Evolutionary conservation across 2,113 vertebrate species (phyloP), one percentile per base, ranked within the genome.

Genomic region (Ramphastos sulfuratus): DNA sequence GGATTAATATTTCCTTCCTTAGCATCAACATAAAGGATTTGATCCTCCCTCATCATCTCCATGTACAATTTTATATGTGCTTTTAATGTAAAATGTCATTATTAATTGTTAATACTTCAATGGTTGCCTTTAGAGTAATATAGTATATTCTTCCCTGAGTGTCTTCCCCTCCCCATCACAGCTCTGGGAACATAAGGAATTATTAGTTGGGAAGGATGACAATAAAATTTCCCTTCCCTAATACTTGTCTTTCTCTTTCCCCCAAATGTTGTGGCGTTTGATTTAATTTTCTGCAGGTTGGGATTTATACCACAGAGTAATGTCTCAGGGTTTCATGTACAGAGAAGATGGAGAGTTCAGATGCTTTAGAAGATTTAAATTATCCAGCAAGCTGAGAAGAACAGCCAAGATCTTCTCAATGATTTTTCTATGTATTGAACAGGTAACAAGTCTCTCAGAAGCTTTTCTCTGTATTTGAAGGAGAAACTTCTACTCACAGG

Each of bases 41-140:
- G 37, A 81, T 67, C 6, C 9, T 46, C 8, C 27, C 42, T 14
- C 35, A 15, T 15, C 28, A 56, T 48, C 8, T 35, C 5, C 8
- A 12, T 6, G 5, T 9, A 23, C 0, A 1, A 13, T 14, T 89
- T 74, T 9, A 35, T 5, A 10, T 4, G 13, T 35, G 4, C 1
- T 63, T 84, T 72, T 60, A 58, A 86, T 19, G 4, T n/a, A 39
- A 75, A 87, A 10, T 2, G 3, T 65, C 23, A 7, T 54, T 37
- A 33, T 20, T 50, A 37, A 8, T 44, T 46, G 4, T 65, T 33
- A 2, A 4, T 46, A 30, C 3, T 61, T 65, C 30, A 0, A 0
- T 27, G 12, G 15, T 70, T 73, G 17, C 8, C 58, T 2, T 50
- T 55, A n/a, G 5, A 72, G 9, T 5, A 31, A 10, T 39, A 19